A percentile compares a stretch with the other conserved stretches of the same genome.
Evolutionary conservation across 2,797 vertebrate species (phyloP).

Genomic region (Myotis myotis): DNA sequence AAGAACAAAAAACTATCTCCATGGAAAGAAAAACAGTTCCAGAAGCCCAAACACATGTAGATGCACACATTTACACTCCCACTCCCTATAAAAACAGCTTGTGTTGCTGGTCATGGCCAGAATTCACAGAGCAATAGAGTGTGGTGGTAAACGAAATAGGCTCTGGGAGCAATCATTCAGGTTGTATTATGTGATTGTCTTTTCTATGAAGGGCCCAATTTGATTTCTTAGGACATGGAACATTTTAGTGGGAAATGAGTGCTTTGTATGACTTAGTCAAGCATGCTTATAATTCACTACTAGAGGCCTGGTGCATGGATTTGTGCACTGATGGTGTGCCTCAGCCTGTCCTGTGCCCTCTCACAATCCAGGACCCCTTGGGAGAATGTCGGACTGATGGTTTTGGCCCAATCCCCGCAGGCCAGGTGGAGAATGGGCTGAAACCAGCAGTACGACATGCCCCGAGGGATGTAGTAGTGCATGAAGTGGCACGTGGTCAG

Average conservation of each 20-base stretch:
- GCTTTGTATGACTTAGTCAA: not conserved
- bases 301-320: too few species aligned
- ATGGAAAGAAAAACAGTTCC: not conserved
- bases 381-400: too few species aligned
- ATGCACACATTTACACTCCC: not conserved
- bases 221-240: slow-evolving; percentile 16
- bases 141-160: not conserved
- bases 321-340: too few species aligned
- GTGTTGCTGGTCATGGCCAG: not conserved
- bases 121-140: not conserved
- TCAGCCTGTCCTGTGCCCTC: too few species aligned
- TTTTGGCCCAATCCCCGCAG: too few species aligned
- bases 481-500: too few species aligned
- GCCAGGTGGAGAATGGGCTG: too few species aligned
- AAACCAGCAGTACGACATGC: too few species aligned
- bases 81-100: not conserved
- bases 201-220: not conserved
- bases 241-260: not conserved
- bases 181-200: not conserved
- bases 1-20: not conserved
- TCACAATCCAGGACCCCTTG: too few species aligned
- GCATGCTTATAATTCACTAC: not conserved
- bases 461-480: too few species aligned
- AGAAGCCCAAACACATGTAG: not conserved
- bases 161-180: not conserved